Conservation (phyloP, 2,113 vertebrate genomes). For the Leucoraja erinaceus region DNA sequence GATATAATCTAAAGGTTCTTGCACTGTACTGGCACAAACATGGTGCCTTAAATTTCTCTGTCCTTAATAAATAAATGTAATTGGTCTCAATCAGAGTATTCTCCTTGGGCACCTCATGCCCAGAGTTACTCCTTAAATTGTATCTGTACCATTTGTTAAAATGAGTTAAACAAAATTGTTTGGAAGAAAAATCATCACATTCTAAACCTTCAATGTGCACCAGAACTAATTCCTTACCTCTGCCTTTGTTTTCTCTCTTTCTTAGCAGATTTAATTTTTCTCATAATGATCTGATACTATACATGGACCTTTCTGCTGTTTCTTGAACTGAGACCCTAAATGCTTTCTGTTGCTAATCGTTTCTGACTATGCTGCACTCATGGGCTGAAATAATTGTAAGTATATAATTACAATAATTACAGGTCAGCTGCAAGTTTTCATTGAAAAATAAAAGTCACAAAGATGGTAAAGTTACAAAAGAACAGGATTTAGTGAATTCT, state of each 20-base stretch:
- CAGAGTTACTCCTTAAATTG: not conserved
- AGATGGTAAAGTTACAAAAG: slow-evolving; percentile 23
- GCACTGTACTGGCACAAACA: not conserved
- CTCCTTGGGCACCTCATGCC: not conserved
- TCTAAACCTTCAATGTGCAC: slow-evolving; percentile 30
- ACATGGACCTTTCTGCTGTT: slow-evolving; percentile 64
- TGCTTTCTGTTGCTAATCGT: slow-evolving; percentile 56
- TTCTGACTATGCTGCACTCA: slow-evolving; percentile 63
- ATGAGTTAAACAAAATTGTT: not conserved
- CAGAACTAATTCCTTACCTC: slow-evolving; percentile 52
- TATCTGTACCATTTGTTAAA: not conserved
- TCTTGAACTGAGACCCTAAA: slow-evolving; percentile 62
- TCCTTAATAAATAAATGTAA: not conserved
- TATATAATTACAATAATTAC: slow-evolving; percentile 48
- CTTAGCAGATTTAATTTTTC: slow-evolving; percentile 54
- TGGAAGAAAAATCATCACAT: not conserved
- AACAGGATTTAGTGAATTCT: not conserved
- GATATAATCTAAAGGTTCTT: not conserved
- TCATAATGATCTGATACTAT: slow-evolving; percentile 57
- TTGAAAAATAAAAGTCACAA: slow-evolving; percentile 31
- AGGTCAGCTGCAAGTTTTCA: slow-evolving; percentile 43
- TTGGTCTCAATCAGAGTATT: not conserved
- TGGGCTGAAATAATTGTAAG: slow-evolving; percentile 62
- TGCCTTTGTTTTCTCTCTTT: slow-evolving; percentile 54
- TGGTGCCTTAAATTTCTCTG: not conserved